A percentile compares a stretch with the other conserved stretches of the same genome.
Evolutionary conservation across 2,797 vertebrate species (phyloP).

Genomic region (Potorous gilbertii): DNA sequence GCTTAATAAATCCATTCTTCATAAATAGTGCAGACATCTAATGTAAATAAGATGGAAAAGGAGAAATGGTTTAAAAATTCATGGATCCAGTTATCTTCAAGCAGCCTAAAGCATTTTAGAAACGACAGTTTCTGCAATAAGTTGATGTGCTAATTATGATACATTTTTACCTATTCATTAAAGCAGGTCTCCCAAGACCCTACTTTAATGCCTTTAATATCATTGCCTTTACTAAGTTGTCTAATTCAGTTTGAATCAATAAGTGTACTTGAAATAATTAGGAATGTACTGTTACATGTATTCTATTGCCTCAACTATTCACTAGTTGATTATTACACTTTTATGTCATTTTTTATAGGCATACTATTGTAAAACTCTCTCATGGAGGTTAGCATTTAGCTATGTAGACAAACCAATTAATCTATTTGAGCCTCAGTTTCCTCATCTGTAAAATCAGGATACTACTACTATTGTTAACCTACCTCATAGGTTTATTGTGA

Average conservation of each 20-base stretch:
- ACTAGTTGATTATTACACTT: not conserved
- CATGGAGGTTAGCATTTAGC: not conserved
- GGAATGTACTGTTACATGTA: not conserved
- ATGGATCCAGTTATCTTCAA: not conserved
- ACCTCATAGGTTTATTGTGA: not conserved
- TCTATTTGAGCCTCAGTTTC: not conserved
- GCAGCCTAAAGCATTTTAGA: not conserved
- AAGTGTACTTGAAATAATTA: slow-evolving; percentile 3
- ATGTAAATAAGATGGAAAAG: not conserved
- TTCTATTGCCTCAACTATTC: not conserved
- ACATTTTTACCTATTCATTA: not conserved
- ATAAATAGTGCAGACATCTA: not conserved
- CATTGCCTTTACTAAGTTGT: not conserved
- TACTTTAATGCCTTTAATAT: not conserved
- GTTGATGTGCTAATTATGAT: not conserved
- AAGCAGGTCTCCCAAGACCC: not conserved
- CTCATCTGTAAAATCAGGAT: not conserved
- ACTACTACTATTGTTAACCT: not conserved
- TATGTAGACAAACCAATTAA: not conserved
- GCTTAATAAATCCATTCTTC: slow-evolving; percentile 7
- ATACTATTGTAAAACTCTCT: not conserved
- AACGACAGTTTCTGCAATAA: not conserved
- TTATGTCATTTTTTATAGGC: not conserved
- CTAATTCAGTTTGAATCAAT: not conserved
- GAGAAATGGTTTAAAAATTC: not conserved